phyloP scores from a whole-genome alignment of 35 echinoderm and acorn worm genomes.

The Ptychodera flava region DNA sequence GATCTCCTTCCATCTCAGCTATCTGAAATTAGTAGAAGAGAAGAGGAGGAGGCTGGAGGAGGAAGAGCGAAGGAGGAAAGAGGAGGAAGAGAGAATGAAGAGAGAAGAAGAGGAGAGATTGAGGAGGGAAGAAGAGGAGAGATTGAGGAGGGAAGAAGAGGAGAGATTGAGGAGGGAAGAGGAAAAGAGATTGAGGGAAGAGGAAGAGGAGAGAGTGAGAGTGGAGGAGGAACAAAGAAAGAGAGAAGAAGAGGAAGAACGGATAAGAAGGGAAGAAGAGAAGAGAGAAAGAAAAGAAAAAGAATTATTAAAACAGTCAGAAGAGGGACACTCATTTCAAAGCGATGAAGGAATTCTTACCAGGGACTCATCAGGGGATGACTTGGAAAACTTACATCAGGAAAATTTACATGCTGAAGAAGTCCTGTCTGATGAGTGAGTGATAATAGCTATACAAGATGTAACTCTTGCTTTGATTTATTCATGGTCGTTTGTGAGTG shows the following conservation, averaged over 20 bases:
- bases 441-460: too few species aligned
- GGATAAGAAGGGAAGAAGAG: too few species aligned
- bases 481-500: too few species aligned
- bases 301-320: constrained; percentile 30
- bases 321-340: constrained; percentile 69
- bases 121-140: neutral
- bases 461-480: too few species aligned
- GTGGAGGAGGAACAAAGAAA: constrained; percentile 80
- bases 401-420: neutral
- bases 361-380: constrained; percentile 18
- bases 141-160: neutral
- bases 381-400: neutral
- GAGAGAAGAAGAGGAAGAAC: too few species aligned
- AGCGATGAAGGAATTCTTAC: constrained; percentile 95
- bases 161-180: neutral
- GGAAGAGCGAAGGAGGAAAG: constrained; percentile 30
- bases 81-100: constrained; percentile 15
- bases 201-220: constrained; percentile 18
- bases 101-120: constrained; percentile 20
- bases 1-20: too few species aligned
- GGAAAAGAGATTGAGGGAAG: constrained; percentile 13
- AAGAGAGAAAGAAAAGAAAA: neutral
- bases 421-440: neutral
- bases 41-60: constrained; percentile 14
- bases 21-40: constrained; percentile 6